These are phyloP conservation scores for Eupithecia subumbrata DNA, from an alignment of 2,888 invertebrate species.

Conservation along the genomic window DNA sequence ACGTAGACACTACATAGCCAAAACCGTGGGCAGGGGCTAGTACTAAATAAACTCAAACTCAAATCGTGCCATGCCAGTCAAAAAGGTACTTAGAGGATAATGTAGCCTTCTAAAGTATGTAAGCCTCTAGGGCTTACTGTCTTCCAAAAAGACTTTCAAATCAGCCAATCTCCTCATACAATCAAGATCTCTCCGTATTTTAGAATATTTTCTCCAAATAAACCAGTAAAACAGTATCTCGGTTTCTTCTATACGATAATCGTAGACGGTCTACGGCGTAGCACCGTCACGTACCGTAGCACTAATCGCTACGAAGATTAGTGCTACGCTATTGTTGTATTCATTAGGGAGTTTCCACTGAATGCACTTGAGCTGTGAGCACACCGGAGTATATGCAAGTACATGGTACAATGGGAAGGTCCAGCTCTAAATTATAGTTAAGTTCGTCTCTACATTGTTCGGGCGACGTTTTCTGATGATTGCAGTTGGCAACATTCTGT, in stretches of 20 bases:
- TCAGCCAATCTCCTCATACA: neutral
- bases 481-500: neutral
- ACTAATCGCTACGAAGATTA: constrained; percentile 74
- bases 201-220: neutral
- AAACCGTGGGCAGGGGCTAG: neutral
- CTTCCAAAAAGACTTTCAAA: neutral
- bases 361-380: constrained; percentile 37
- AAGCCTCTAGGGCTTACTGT: too few relatives aligned
- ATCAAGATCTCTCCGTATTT: neutral
- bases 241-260: constrained; percentile 10
- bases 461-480: neutral
- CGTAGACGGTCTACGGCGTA: constrained; percentile 35
- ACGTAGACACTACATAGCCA: neutral
- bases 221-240: neutral
- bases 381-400: neutral
- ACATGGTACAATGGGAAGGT: constrained; percentile 6
- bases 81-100: neutral
- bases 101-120: neutral
- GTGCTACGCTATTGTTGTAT: constrained; percentile 55
- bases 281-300: constrained; percentile 48
- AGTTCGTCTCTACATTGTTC: neutral
- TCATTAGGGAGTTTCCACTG: constrained; percentile 44
- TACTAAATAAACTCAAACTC: neutral
- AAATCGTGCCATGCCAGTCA: neutral
- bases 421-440: neutral